A percentile compares a stretch with the other conserved stretches of the same genome.
Evolutionary conservation across 92 coral and sea anemone genomes (phyloP).

Genomic region (Actinostola sp.): DNA sequence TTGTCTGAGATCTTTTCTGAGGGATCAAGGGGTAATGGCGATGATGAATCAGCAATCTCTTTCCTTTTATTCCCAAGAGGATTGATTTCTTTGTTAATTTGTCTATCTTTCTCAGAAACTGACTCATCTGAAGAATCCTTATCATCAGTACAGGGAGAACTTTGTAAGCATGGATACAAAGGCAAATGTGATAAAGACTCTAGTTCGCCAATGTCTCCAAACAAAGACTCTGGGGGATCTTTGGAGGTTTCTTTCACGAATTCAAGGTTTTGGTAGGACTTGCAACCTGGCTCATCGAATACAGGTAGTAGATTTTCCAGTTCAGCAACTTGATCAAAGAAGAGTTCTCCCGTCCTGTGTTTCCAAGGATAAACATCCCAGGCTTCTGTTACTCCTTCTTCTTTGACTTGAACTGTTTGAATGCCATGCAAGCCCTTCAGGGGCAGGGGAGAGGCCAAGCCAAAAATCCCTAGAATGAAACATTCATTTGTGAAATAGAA

Average conservation of each 20-base stretch:
- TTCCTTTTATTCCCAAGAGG: not conserved
- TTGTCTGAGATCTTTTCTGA: slow-evolving; percentile 53
- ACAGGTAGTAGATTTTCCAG: slow-evolving; percentile 51
- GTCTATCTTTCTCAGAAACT: not conserved
- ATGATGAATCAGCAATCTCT: not conserved
- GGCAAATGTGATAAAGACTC: not conserved
- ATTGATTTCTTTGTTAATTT: not conserved
- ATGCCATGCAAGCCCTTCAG: slow-evolving; percentile 22
- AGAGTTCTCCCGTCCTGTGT: slow-evolving; percentile 56
- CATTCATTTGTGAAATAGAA: too few species aligned
- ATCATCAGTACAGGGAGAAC: not conserved
- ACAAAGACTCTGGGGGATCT: not conserved
- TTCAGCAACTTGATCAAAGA: slow-evolving; percentile 92
- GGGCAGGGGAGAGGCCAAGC: slow-evolving; percentile 76
- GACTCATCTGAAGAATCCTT: slow-evolving; percentile 15
- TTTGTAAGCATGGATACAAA: not conserved
- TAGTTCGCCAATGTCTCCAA: slow-evolving; percentile 1
- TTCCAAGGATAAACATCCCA: slow-evolving; percentile 50
- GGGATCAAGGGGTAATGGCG: slow-evolving; percentile 46
- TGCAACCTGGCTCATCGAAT: slow-evolving; percentile 3
- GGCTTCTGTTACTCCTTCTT: slow-evolving; percentile 44
- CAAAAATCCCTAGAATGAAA: slow-evolving; percentile 56
- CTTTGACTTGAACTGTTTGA: slow-evolving; percentile 48
- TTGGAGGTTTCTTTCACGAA: slow-evolving; percentile 1
- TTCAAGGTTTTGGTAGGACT: slow-evolving; percentile 1